These are phyloP conservation scores for Harpegnathos saltator DNA, from an alignment of 1,140 invertebrate genomes.

Conservation along the genomic window DNA sequence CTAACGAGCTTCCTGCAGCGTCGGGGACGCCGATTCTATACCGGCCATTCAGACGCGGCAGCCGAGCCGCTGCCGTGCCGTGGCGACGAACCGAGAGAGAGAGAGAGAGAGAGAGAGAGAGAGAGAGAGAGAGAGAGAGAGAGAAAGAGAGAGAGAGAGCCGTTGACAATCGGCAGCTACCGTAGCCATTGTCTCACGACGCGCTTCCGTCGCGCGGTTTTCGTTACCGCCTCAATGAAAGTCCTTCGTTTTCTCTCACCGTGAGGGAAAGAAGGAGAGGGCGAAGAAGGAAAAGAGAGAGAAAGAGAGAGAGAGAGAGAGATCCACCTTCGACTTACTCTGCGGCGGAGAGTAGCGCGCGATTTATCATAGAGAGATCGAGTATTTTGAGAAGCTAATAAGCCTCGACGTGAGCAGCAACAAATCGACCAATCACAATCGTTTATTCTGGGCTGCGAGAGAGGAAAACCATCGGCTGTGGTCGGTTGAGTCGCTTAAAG, in stretches of 20 bases:
- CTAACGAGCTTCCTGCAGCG: constrained; percentile 75
- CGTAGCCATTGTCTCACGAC: constrained; percentile 65
- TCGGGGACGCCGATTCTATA: constrained; percentile 54
- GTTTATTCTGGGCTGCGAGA: too few relatives aligned
- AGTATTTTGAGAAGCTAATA: not conserved
- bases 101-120: too few relatives aligned
- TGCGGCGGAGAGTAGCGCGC: not conserved
- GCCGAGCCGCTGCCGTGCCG: too few relatives aligned
- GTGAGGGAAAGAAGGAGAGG: too few relatives aligned
- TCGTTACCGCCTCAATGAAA: constrained; percentile 63
- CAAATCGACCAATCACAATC: too few relatives aligned
- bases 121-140: too few relatives aligned
- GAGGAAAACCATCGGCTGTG: too few relatives aligned
- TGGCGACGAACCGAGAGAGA: too few relatives aligned
- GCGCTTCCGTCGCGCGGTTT: constrained; percentile 40
- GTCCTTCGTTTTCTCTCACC: constrained; percentile 11
- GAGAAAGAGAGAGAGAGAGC: too few relatives aligned
- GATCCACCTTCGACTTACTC: constrained; percentile 15
- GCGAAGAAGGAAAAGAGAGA: too few relatives aligned
- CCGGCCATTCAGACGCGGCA: constrained; percentile 65
- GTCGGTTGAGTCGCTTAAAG: too few relatives aligned
- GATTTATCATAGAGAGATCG: constrained; percentile 1
- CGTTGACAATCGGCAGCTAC: constrained; percentile 70
- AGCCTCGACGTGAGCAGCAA: not conserved
- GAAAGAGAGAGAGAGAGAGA: not conserved